Conservation (phyloP, 2,888 invertebrate species). For the Zaprionus obscuricornis region DNA sequence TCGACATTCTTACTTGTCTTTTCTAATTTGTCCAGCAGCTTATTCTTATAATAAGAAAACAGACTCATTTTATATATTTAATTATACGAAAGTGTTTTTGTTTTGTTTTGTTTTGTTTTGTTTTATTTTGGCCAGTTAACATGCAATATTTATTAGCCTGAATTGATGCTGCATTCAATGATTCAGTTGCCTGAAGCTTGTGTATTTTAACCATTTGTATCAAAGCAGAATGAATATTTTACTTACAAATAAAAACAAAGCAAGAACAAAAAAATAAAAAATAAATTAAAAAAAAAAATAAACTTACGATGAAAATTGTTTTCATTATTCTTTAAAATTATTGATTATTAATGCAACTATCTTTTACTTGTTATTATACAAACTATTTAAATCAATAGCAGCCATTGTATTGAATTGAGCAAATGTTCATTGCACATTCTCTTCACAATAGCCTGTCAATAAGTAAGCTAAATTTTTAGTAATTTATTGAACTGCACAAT, state of each 20-base stretch:
- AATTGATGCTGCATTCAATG: constrained; percentile 12
- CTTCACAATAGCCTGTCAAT: no score
- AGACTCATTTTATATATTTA: no score
- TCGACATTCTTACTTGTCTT: no score
- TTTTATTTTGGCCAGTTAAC: not conserved
- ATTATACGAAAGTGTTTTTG: no score
- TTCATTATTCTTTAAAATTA: not conserved
- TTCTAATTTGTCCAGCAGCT: no score
- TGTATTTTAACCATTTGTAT: constrained; percentile 37
- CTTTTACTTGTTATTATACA: constrained; percentile 26
- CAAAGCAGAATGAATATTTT: constrained; percentile 58
- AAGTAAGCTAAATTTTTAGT: no score
- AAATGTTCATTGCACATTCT: constrained; percentile 43
- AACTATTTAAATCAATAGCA: constrained; percentile 59
- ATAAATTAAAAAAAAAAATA: constrained; percentile 42
- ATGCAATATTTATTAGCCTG: constrained; percentile 50
- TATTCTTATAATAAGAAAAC: no score
- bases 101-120: no score
- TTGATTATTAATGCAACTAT: not conserved
- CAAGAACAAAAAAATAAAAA: constrained; percentile 49
- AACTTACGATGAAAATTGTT: not conserved
- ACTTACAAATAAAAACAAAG: constrained; percentile 34
- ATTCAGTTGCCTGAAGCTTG: constrained; percentile 11
- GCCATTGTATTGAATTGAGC: constrained; percentile 41
- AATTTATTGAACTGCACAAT: constrained; percentile 25